Conservation (phyloP, 1,140 invertebrate genomes). For the Aethina tumida region DNA sequence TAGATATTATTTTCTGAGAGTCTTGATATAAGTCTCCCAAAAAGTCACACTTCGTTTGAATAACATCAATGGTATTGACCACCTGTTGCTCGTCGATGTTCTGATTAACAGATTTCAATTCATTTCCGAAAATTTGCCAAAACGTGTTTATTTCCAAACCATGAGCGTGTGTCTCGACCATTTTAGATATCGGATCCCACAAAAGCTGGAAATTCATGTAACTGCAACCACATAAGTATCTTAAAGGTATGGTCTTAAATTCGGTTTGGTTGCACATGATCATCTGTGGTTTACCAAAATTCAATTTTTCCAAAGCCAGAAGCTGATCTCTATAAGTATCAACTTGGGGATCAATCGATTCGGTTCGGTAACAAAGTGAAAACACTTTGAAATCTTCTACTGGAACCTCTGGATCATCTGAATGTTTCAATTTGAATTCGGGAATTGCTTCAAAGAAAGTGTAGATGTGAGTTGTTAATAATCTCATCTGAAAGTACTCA, state of each 20-base stretch:
- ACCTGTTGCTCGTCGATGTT: slow-evolving; percentile 19
- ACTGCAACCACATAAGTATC: slow-evolving; percentile 70
- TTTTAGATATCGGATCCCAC: slow-evolving; percentile 71
- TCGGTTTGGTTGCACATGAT: slow-evolving; percentile 43
- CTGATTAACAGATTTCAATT: slow-evolving; percentile 44
- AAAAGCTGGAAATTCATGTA: slow-evolving; percentile 81
- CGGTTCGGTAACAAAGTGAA: slow-evolving; percentile 55
- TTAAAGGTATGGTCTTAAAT: slow-evolving; percentile 51
- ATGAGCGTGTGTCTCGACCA: slow-evolving; percentile 63
- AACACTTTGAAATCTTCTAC: slow-evolving; percentile 42
- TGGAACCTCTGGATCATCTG: slow-evolving; percentile 24
- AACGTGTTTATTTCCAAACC: slow-evolving; percentile 55
- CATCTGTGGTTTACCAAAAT: slow-evolving; percentile 47
- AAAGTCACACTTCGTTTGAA: slow-evolving; percentile 18
- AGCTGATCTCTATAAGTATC: slow-evolving; percentile 70
- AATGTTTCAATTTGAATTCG: slow-evolving; percentile 29
- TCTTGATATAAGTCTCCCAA: slow-evolving; percentile 22
- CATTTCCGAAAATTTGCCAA: slow-evolving; percentile 63
- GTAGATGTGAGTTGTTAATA: slow-evolving; percentile 60
- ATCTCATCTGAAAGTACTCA: slow-evolving; percentile 46
- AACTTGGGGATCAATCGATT: slow-evolving; percentile 54
- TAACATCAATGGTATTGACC: too few relatives aligned
- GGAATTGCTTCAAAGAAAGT: slow-evolving; percentile 52
- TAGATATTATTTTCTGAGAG: slow-evolving; percentile 38
- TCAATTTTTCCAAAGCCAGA: slow-evolving; percentile 60